Evolutionary conservation across 2,797 vertebrate species (phyloP).

Genomic region (Tarsius wallacei): DNA sequence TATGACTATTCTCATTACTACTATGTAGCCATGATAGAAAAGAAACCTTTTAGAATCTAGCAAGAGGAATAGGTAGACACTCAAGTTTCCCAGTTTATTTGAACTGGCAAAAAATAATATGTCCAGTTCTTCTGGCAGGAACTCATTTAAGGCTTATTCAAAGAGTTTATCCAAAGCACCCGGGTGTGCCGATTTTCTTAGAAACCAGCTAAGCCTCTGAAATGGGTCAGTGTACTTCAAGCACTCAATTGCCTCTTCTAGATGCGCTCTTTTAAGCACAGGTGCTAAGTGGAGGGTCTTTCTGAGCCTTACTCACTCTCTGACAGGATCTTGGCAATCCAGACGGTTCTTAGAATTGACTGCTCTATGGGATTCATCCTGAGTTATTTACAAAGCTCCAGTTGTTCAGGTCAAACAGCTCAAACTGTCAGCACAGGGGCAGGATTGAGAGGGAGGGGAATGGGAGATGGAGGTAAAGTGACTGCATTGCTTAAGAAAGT

Average conservation of each 20-base stretch:
- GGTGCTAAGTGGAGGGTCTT: conserved; percentile 64
- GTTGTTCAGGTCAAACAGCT: conserved; percentile 62
- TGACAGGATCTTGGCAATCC: conserved; percentile 71
- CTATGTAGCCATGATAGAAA: not conserved
- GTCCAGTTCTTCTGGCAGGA: conserved; percentile 18
- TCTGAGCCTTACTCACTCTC: conserved; percentile 14
- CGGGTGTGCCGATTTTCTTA: not conserved
- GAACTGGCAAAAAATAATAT: not conserved
- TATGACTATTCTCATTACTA: conserved; percentile 34
- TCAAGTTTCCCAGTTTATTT: conserved; percentile 51
- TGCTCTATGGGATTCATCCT: conserved; percentile 5
- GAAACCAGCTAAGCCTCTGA: conserved; percentile 58
- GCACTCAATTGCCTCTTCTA: conserved; percentile 3
- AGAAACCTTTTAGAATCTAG: not conserved
- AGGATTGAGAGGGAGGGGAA: not conserved
- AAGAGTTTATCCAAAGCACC: conserved; percentile 18
- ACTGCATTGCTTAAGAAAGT: not conserved
- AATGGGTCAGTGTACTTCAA: conserved; percentile 37
- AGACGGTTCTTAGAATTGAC: conserved; percentile 38
- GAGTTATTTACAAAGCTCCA: conserved; percentile 73
- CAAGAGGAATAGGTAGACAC: not conserved
- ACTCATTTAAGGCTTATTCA: conserved; percentile 52
- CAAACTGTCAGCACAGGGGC: not conserved
- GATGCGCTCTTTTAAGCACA: not conserved
- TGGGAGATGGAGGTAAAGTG: not conserved